Conservation (phyloP, 2,113 vertebrate species). For the Columbina picui region DNA sequence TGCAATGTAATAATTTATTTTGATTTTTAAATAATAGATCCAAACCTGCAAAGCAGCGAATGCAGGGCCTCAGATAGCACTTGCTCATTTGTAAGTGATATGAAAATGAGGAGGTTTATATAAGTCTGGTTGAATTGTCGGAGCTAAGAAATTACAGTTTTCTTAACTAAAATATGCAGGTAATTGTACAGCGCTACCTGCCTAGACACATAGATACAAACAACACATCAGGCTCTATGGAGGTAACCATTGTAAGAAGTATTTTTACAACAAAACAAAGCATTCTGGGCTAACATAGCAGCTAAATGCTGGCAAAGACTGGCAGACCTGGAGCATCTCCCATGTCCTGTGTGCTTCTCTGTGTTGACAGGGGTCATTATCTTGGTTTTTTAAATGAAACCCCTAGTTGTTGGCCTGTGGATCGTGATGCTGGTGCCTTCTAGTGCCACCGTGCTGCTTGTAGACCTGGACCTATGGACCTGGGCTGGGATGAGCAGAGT, state of each 20-base stretch:
- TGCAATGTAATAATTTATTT: neutral
- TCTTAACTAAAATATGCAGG: neutral
- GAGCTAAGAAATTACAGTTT: neutral
- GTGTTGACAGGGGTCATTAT: neutral
- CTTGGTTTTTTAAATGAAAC: accelerated
- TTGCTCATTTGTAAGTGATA: neutral
- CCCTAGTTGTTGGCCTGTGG: accelerated
- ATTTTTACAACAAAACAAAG: neutral
- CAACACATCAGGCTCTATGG: neutral
- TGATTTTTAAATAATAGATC: neutral
- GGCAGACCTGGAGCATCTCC: no score
- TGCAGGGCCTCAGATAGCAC: neutral
- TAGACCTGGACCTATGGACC: neutral
- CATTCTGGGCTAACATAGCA: neutral
- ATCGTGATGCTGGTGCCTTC: accelerated
- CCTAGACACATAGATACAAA: neutral
- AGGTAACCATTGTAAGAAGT: neutral
- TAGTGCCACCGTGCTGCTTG: neutral
- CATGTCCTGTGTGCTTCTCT: no score
- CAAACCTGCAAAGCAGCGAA: neutral
- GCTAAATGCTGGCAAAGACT: neutral
- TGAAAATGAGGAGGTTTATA: neutral
- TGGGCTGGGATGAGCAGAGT: neutral
- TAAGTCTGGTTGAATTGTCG: neutral
- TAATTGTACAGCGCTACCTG: neutral